Percentiles rank a stretch among this genome's conserved stretches.
Evolutionary conservation across 1,140 invertebrate genomes (phyloP).

Genomic region (Eupeodes corollae): DNA sequence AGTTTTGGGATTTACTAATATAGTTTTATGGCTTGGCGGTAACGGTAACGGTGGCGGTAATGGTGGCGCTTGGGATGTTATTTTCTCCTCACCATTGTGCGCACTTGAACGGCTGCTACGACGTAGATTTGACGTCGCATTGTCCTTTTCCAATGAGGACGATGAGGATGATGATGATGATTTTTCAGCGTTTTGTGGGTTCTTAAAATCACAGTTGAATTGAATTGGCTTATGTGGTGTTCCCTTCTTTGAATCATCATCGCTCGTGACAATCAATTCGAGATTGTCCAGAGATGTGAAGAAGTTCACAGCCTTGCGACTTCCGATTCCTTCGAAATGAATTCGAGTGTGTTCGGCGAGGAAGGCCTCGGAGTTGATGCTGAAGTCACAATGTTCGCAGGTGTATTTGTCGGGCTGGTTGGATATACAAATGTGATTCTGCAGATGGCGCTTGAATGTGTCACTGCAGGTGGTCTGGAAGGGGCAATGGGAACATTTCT

Average conservation of each 20-base stretch:
- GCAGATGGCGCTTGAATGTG: constrained; percentile 27
- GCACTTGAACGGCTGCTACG: constrained; percentile 13
- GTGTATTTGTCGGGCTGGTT: constrained; percentile 55
- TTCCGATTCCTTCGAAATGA: constrained; percentile 32
- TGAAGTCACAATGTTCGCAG: constrained; percentile 75
- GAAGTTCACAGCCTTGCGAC: constrained; percentile 28
- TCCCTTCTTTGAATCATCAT: constrained; percentile 6
- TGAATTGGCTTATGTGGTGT: neutral
- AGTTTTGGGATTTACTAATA: constrained; percentile 35
- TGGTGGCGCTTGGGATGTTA: constrained; percentile 1
- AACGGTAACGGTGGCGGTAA: constrained; percentile 4
- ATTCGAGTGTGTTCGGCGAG: constrained; percentile 27
- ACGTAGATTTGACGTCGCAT: constrained; percentile 20
- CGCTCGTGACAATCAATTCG: constrained; percentile 27
- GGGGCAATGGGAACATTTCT: constrained; percentile 50
- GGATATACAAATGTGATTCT: constrained; percentile 61
- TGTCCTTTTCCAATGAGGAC: neutral
- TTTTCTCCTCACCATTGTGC: neutral
- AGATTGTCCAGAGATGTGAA: constrained; percentile 31
- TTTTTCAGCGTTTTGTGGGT: neutral
- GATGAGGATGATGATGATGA: neutral
- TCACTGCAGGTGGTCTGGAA: constrained; percentile 21
- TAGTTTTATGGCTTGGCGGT: constrained; percentile 23
- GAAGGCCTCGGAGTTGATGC: constrained; percentile 38
- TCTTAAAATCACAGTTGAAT: neutral